Evolutionary conservation across 2,888 invertebrate genomes (phyloP), one percentile per base, ranked within the genome.

Genomic region (Euzetes globulus): DNA sequence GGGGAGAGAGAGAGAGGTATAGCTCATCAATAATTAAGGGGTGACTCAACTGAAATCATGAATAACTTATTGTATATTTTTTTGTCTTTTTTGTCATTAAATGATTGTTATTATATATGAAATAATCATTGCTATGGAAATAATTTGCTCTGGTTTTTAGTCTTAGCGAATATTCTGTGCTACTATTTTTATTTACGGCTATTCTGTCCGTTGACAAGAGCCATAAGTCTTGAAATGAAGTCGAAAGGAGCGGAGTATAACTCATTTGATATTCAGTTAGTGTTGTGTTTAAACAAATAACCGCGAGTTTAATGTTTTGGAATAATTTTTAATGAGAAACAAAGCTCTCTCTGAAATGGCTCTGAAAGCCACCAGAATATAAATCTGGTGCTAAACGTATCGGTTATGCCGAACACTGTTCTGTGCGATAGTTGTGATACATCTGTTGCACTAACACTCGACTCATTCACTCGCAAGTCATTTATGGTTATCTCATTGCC

Each of bases 241-340:
- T 52, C 52, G 19, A 19, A 19, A 52, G 19, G 5, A 52, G 33
- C 5, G n/a, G 17, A 55, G 19, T 55, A 55, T 9, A 7, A 58
- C 15, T 58, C 22, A 27, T 58, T 27, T 58, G 25, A 9, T 11
- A 25, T 25, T 27, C 13, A 15, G 29, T 7, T 27, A 15, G n/a
- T 22, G 58, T 58, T 58, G 19, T 58, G 15, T 22, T 15, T 4
- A 11, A 27, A 19, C 4, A 29, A 15, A 22, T 15, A 27, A n/a
- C 5, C 13, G 11, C 4, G 13, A 7, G 65, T 65, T 33, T 65
- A 65, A 65, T 65, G 65, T 33, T 5, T 65, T 37, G 65, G 41
- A 65, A 65, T 37, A n/a, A 65, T 65, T 65, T 65, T 65, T 65
- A 65, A 65, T 65, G 33, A 65, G 41, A 37, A 65, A 65, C 11